phyloP scores from a whole-genome alignment of 2,113 vertebrate genomes.

The Ursus arctos region DNA sequence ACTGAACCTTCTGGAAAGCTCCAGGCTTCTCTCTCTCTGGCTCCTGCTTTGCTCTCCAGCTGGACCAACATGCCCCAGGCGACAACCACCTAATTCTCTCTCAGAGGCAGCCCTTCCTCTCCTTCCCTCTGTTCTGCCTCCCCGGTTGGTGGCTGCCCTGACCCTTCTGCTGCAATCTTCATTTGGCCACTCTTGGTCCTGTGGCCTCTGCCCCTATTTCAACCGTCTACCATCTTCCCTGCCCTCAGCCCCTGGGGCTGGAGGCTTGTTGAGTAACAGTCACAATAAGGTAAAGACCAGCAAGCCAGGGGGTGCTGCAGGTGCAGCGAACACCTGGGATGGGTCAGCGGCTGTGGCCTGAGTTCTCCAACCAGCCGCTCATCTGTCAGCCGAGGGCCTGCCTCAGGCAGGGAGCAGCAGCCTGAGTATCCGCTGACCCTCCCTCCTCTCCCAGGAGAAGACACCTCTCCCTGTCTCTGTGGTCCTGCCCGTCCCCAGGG shows the following conservation, averaged over 20 bases:
- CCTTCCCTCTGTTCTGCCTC: not conserved
- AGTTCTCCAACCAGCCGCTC: not conserved
- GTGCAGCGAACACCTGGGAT: not conserved
- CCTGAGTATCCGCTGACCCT: accelerated
- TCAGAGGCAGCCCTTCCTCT: not conserved
- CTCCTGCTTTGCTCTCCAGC: not conserved
- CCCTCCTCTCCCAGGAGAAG: not conserved
- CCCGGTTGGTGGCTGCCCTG: no score
- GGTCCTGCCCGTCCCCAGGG: not conserved
- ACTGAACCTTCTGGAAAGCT: not conserved
- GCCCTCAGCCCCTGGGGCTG: not conserved
- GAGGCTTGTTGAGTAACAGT: not conserved
- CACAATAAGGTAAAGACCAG: not conserved
- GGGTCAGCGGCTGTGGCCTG: not conserved
- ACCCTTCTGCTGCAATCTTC: not conserved
- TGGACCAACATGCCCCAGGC: no score
- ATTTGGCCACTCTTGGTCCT: not conserved
- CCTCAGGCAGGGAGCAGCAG: not conserved
- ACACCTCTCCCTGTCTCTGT: not conserved
- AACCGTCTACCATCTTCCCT: not conserved
- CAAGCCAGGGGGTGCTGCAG: accelerated
- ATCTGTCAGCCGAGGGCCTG: not conserved
- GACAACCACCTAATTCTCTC: no score
- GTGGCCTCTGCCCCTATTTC: not conserved
- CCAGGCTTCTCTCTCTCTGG: not conserved